Base-by-base conservation (phyloP, 2,797 vertebrate species). In the Myotis vivesi region DNA sequence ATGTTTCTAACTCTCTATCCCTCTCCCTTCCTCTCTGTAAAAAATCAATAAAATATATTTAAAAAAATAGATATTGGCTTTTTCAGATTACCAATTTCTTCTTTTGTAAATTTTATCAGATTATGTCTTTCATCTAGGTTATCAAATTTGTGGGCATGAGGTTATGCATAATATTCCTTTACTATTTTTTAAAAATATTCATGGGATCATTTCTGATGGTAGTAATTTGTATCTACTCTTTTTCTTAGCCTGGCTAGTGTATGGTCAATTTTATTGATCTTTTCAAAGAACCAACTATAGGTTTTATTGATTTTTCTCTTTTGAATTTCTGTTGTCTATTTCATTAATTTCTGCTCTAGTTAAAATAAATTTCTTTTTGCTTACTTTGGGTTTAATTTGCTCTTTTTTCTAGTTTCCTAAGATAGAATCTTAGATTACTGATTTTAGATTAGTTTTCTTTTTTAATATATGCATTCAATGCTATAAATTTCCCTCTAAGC, bases 381-480 rank as follows among this genome's bases (percentile, higher is more conserved):
- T 85, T 83, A 57, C 46, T 73, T 85, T 76, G 23, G 3, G 53
- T 86, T 79, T 89, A 80, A 68, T 75, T 81, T 92, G 6, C 11
- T 69, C 30, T 87, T 75, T 53, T 71, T 85, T 79, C 59, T 89
- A 69, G 25, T 86, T 89, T 85, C 16, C 36, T 76, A 49, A 71
- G 23, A 23, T 76, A 75, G 57, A 55, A 86, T 33, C 12, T 89
- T 89, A 86, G 4, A 41, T 72, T 88, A 68, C 33, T 92, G 59
- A 92, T 76, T 94, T 81, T 81, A 94, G 46, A 84, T 88, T 57
- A 64, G 62, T 62, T n/a, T 77, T 93, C 41, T 93, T 75, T 90
- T 86, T 55, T 89, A 38, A 68, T 84, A 46, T 41, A 71, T 81
- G 2, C 25, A 89, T 68, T 88, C 53, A 90, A 0, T 73, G 22